Evolutionary conservation across 2,113 vertebrate species (phyloP).

Genomic region (Nerophis lumbriciformis): DNA sequence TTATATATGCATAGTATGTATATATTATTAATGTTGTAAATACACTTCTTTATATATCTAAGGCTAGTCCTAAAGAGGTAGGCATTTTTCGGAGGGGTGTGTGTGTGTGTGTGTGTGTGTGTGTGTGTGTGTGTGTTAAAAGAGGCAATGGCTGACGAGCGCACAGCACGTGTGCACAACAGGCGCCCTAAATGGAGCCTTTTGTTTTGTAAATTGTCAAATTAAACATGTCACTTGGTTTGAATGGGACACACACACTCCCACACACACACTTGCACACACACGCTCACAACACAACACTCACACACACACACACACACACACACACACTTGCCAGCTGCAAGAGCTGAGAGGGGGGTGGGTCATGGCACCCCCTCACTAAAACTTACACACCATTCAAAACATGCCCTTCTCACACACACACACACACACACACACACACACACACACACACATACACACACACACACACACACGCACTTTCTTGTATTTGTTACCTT

Average conservation of each 20-base stretch:
- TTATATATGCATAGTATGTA: too few relatives aligned
- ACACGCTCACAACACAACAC: too few relatives aligned
- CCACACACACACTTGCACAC: slow-evolving; percentile 1
- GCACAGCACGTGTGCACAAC: slow-evolving; percentile 17
- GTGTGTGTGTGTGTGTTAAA: too few relatives aligned
- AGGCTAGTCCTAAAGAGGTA: too few relatives aligned
- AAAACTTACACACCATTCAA: slow-evolving; percentile 30
- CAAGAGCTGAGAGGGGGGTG: slow-evolving; percentile 32
- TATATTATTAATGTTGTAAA: too few relatives aligned
- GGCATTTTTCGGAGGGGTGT: neutral
- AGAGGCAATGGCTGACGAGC: slow-evolving; percentile 1
- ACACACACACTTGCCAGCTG: slow-evolving; percentile 55
- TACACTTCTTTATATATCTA: too few relatives aligned
- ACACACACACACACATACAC: slow-evolving; percentile 15
- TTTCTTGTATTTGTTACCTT: too few relatives aligned
- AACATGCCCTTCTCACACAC: slow-evolving; percentile 8
- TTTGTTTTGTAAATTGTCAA: slow-evolving; percentile 66
- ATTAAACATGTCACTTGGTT: slow-evolving; percentile 58
- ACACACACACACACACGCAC: too few relatives aligned
- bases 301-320: slow-evolving; percentile 17
- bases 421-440: slow-evolving; percentile 11
- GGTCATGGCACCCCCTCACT: slow-evolving; percentile 14
- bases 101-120: neutral
- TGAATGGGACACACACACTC: slow-evolving; percentile 33
- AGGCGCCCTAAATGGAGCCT: slow-evolving; percentile 38